These are phyloP conservation scores for Hylaeus volcanicus DNA, from an alignment of 1,140 invertebrate species.

Conservation along the genomic window DNA sequence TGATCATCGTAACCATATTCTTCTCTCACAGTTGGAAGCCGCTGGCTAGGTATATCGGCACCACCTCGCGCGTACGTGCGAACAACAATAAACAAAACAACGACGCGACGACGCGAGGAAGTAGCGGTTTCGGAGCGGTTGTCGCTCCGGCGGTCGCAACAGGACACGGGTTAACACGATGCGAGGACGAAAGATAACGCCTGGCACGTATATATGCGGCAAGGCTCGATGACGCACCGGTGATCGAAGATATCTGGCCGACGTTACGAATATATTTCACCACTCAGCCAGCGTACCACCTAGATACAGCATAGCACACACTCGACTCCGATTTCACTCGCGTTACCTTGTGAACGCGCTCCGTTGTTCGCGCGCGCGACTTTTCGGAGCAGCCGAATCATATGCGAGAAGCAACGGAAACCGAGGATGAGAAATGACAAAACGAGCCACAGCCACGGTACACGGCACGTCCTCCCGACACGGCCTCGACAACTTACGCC, in stretches of 20 bases:
- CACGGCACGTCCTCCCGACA: conserved; percentile 29
- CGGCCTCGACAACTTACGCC: conserved; percentile 45
- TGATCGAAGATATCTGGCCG: background rate
- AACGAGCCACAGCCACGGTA: background rate
- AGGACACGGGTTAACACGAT: background rate
- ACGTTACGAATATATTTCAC: conserved; percentile 16
- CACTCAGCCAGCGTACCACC: conserved; percentile 25
- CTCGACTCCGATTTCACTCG: conserved; percentile 35
- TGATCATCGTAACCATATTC: conserved; percentile 78
- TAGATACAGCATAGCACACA: conserved; percentile 33
- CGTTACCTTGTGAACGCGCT: conserved; percentile 42
- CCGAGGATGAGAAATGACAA: conserved; percentile 5
- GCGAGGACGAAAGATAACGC: background rate
- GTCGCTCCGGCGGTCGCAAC: conserved; percentile 28
- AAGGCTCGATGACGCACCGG: background rate
- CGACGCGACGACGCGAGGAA: conserved; percentile 36
- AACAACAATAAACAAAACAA: conserved; percentile 55
- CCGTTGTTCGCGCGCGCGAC: conserved; percentile 49
- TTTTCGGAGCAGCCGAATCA: conserved; percentile 16
- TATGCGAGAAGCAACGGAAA: background rate
- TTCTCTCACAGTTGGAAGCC: conserved; percentile 40
- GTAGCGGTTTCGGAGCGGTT: conserved; percentile 21
- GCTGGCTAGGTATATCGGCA: conserved; percentile 50
- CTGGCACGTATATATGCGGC: background rate
- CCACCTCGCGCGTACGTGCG: conserved; percentile 51